Evolutionary conservation across 2,888 invertebrate species (phyloP), one percentile per base, ranked within the genome.

Genomic region (Hypomecis punctinalis): DNA sequence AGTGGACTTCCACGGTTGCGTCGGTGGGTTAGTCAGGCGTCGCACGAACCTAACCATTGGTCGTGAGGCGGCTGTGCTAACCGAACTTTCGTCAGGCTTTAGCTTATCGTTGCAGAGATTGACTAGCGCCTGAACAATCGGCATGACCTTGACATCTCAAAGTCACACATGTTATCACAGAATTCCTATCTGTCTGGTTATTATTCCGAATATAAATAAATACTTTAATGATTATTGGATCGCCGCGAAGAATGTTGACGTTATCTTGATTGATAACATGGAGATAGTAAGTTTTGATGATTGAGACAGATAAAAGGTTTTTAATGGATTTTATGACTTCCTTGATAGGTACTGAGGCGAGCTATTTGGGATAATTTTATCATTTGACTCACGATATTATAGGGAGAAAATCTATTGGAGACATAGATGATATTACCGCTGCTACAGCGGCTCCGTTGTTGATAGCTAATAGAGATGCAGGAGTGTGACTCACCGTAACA

Each of bases 401-500:
- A 23, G 23, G 23, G 3, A 23, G 3, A 23, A 3, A 23, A 23
- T 23, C 23, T 23, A 23, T 2, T 23, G 3, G 23, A 2, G 23
- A 3, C 3, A 23, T 23, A 23, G 39, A 39, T 9, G 1, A 39
- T 39, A 8, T 5, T 39, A 39, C 5, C 23, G 46, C 33, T 46
- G 8, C 8, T 4, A 1, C 23, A 8, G 13, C 9, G 23, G 6
- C 1, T 46, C 46, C 7, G 23, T 6, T 23, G 11, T 2, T 6
- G 11, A 5, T 13, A n/a, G n/a, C 23, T 37, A 56, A 23, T 47
- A 36, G 23, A 57, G 11, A 10, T n/a, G 37, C 0, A 10, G 7
- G 33, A 48, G 33, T 8, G 13, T 11, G 40, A 86, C 94, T 93
- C 79, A 95, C 95, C 95, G 94, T 81, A 95, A 86, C 90, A 95